A percentile compares a stretch with the other conserved stretches of the same genome.
Evolutionary conservation across 2,888 invertebrate genomes (phyloP).

Genomic region (Ornithoptera alexandrae): DNA sequence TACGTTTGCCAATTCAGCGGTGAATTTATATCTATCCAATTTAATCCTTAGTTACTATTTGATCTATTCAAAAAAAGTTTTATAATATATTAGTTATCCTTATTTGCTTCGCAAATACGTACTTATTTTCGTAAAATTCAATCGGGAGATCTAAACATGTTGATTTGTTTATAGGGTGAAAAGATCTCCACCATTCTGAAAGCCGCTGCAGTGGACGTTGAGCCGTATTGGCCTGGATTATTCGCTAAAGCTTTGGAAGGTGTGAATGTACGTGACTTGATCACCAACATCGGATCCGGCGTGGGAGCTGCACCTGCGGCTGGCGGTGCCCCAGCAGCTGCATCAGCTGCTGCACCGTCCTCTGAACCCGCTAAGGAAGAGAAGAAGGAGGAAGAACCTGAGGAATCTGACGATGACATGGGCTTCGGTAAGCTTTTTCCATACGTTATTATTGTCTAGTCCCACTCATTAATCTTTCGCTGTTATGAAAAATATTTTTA

Average conservation of each 20-base stretch:
- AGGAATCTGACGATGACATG: slow-evolving; percentile 95
- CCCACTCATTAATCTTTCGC: too few species aligned
- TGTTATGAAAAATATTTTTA: too few species aligned
- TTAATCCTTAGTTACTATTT: slow-evolving; percentile 4
- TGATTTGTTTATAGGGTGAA: slow-evolving; percentile 85
- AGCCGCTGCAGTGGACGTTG: slow-evolving; percentile 97
- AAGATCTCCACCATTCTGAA: slow-evolving; percentile 98
- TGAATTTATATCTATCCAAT: slow-evolving; percentile 13
- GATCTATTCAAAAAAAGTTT: neutral
- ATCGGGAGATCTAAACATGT: slow-evolving; percentile 1
- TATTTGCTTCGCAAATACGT: neutral
- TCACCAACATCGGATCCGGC: slow-evolving; percentile 95
- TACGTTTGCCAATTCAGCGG: neutral
- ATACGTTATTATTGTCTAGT: neutral
- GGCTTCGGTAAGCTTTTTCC: slow-evolving; percentile 88
- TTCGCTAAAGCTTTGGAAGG: slow-evolving; percentile 98
- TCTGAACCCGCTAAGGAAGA: slow-evolving; percentile 86
- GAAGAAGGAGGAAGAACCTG: slow-evolving; percentile 88
- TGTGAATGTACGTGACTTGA: slow-evolving; percentile 94
- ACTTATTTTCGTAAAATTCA: slow-evolving; percentile 13
- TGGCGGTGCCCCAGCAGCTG: slow-evolving; percentile 83
- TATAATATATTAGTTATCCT: neutral
- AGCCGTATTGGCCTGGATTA: slow-evolving; percentile 99
- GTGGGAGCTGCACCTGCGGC: slow-evolving; percentile 91
- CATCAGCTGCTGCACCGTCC: slow-evolving; percentile 83